Evolutionary conservation across 1,140 invertebrate species (phyloP).

Genomic region (Drosophila biarmipes): DNA sequence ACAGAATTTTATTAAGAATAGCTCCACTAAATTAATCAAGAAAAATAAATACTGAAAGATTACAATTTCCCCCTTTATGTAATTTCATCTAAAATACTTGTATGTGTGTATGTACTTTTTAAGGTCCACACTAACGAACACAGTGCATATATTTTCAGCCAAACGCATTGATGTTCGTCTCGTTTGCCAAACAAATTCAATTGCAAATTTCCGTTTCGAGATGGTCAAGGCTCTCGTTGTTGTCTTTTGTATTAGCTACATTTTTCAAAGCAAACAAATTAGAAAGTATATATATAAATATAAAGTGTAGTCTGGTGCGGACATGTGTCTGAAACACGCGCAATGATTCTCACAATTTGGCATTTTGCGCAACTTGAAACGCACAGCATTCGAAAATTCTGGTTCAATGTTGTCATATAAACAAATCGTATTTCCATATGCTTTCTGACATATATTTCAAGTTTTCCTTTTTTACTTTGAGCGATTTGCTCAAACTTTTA

Average conservation of each 20-base stretch:
- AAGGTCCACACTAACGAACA: slow-evolving; percentile 6
- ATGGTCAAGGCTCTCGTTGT: slow-evolving; percentile 66
- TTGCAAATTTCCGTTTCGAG: slow-evolving; percentile 54
- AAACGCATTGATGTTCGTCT: slow-evolving; percentile 56
- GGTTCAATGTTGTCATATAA: slow-evolving; percentile 57
- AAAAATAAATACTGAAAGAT: no score
- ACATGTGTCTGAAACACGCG: slow-evolving; percentile 54
- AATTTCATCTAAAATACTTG: not conserved
- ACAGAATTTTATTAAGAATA: not conserved
- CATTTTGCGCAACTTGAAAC: slow-evolving; percentile 62
- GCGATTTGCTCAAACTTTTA: slow-evolving; percentile 44
- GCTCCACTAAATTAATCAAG: not conserved
- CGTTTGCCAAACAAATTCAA: slow-evolving; percentile 52
- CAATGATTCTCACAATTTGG: slow-evolving; percentile 46
- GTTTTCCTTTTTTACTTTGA: slow-evolving; percentile 40
- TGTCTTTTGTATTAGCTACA: slow-evolving; percentile 56
- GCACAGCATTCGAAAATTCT: slow-evolving; percentile 48
- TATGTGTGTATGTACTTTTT: no score
- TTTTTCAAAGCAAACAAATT: slow-evolving; percentile 43
- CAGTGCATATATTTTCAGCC: slow-evolving; percentile 31
- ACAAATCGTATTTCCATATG: slow-evolving; percentile 44
- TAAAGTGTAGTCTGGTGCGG: slow-evolving; percentile 19
- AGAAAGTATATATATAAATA: slow-evolving; percentile 14
- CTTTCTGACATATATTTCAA: slow-evolving; percentile 60
- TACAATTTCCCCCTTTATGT: not conserved